These are phyloP conservation scores for Scophthalmus maximus DNA, from an alignment of 2,113 vertebrate genomes.

Conservation along the genomic window DNA sequence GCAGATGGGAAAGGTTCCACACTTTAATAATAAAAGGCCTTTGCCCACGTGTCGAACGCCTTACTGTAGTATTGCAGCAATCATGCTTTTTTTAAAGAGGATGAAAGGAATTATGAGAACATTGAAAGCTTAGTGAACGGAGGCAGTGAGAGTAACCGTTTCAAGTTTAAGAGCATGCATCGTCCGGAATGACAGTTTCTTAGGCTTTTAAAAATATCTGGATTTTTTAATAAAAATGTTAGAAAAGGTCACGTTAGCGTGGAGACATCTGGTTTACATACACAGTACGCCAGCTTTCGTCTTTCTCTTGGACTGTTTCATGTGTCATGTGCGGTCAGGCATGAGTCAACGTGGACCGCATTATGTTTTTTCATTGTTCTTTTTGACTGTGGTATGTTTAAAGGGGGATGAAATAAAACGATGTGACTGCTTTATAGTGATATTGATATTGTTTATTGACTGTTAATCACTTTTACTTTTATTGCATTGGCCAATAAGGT, in stretches of 20 bases:
- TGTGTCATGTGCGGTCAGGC: constrained; percentile 30
- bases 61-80: constrained; percentile 35
- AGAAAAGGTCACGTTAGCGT: background rate
- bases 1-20: constrained; percentile 2
- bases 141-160: constrained; percentile 17
- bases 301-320: constrained; percentile 10
- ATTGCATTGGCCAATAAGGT: too few species aligned
- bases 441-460: background rate
- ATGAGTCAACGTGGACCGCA: constrained; percentile 37
- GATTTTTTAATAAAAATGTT: constrained; percentile 23
- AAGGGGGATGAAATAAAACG: constrained; percentile 68
- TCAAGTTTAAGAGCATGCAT: background rate
- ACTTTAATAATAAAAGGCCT: constrained; percentile 53
- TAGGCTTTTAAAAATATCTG: constrained; percentile 34
- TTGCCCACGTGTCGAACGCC: constrained; percentile 57
- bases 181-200: constrained; percentile 1
- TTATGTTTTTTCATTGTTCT: constrained; percentile 17
- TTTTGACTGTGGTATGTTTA: constrained; percentile 51
- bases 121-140: constrained; percentile 5
- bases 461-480: background rate
- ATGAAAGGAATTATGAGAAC: constrained; percentile 15
- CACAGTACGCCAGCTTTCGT: constrained; percentile 58
- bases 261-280: constrained; percentile 49
- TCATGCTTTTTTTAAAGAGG: background rate
- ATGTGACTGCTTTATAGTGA: constrained; percentile 18